Base-by-base conservation (phyloP, 2,797 vertebrate genomes). In the Centroberyx gerrardi region DNA sequence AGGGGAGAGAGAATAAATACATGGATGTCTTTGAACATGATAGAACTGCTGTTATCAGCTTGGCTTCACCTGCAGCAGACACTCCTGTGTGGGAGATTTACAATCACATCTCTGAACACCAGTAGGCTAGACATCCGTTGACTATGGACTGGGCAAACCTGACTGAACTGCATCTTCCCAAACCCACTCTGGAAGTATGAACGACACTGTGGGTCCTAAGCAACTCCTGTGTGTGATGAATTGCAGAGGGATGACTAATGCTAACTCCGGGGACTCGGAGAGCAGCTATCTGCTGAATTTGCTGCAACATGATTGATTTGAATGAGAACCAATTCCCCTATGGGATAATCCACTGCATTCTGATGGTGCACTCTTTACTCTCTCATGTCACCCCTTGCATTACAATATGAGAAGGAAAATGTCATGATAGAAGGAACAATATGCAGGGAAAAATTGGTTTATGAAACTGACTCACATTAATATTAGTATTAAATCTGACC, bases 1-100 rank as follows among this genome's bases (percentile, higher is more conserved):
- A 88, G 76, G 46, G 65, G 72, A 74, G 84, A 89, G 74, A 84
- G 72, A 87, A 86, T 83, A 92, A 86, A 93, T 79, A 88, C 63
- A 85, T 67, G 78, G 62, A 75, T 68, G 44, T 12, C 72, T 83
- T 69, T 88, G 73, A 66, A 80, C 76, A 70, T 31, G 72, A 69
- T 40, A 84, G 38, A 85, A 78, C 58, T 69, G 46, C 51, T 60
- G 68, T 49, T 62, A 65, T 48, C 73, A 18, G 22, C 17, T 72
- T 62, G 53, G 22, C 7, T 54, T 52, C 42, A 55, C 31, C 58
- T 69, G 29, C 18, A 68, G 71, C 64, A 76, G 12, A 60, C n/a
- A 14, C 46, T 52, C 44, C 18, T 53, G 48, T 68, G 28, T 15
- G 13, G 51, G 7, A 68, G 58, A 65, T 58, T 62, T 66, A 67